Evolutionary conservation across 2,797 vertebrate genomes (phyloP).

Genomic region (Sus cebifrons): DNA sequence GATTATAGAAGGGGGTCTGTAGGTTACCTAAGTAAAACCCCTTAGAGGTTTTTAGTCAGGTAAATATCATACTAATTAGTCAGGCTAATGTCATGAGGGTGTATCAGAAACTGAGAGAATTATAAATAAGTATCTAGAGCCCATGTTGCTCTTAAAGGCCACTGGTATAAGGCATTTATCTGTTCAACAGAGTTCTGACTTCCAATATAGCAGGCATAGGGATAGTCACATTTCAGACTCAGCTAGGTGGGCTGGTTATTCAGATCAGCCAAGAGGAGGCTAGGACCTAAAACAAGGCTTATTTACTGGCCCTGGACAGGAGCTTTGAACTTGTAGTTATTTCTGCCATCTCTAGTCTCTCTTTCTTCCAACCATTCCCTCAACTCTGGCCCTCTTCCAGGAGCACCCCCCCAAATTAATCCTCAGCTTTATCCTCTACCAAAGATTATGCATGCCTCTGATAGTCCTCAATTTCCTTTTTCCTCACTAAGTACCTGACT

Average conservation of each 20-base stretch:
- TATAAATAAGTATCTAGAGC: neutral
- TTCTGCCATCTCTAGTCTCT: neutral
- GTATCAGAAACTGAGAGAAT: neutral
- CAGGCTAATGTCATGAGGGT: neutral
- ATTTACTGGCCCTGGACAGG: neutral
- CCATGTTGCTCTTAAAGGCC: neutral
- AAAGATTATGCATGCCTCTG: neutral
- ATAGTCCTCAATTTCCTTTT: slow-evolving; percentile 22
- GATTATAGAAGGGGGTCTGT: neutral
- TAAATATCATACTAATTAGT: neutral
- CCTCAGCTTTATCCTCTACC: neutral
- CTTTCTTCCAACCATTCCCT: neutral
- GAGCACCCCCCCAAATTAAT: neutral
- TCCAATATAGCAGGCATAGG: neutral
- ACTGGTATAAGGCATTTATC: neutral
- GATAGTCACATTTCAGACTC: slow-evolving; percentile 27
- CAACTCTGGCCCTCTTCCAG: neutral
- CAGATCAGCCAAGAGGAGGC: neutral
- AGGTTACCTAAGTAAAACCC: neutral
- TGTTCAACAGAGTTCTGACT: neutral
- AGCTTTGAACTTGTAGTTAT: neutral
- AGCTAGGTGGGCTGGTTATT: neutral
- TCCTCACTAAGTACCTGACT: slow-evolving; percentile 12
- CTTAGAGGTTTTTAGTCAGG: neutral
- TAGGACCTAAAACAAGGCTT: neutral